These are phyloP conservation scores for Pongo pygmaeus DNA, from an alignment of 2,113 vertebrate genomes.

Conservation along the genomic window DNA sequence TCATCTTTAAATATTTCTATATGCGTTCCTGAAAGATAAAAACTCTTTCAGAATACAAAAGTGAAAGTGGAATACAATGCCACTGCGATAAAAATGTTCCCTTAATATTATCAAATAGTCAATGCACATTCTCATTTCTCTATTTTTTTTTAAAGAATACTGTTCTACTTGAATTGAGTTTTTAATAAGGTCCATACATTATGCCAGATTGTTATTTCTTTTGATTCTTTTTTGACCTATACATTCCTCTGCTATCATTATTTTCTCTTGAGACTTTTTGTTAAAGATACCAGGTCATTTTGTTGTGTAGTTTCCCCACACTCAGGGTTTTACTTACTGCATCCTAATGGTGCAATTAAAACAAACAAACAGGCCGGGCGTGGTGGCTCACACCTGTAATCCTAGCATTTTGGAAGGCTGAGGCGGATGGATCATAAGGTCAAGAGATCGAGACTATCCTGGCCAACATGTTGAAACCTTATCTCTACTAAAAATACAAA, in stretches of 20 bases:
- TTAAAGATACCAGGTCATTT: not conserved
- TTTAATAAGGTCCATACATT: not conserved
- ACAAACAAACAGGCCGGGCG: not conserved
- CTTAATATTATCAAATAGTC: not conserved
- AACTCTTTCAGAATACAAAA: not conserved
- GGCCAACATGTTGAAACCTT: too few species aligned
- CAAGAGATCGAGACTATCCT: too few species aligned
- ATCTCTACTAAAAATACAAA: too few species aligned
- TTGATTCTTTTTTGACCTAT: not conserved
- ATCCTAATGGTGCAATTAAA: not conserved
- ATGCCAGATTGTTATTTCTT: not conserved
- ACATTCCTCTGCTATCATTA: not conserved
- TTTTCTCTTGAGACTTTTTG: not conserved
- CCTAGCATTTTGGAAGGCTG: too few species aligned
- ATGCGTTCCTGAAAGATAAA: not conserved
- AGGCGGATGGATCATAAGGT: too few species aligned
- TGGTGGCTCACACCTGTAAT: too few species aligned
- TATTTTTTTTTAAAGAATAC: not conserved
- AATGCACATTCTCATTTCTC: not conserved
- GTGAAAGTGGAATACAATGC: not conserved
- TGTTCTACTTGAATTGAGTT: not conserved
- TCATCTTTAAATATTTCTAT: not conserved
- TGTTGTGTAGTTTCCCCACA: not conserved
- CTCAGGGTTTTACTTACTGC: not conserved
- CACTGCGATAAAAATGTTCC: not conserved